Conservation (phyloP, 2,888 invertebrate species). For the Watsonalla cultraria region DNA sequence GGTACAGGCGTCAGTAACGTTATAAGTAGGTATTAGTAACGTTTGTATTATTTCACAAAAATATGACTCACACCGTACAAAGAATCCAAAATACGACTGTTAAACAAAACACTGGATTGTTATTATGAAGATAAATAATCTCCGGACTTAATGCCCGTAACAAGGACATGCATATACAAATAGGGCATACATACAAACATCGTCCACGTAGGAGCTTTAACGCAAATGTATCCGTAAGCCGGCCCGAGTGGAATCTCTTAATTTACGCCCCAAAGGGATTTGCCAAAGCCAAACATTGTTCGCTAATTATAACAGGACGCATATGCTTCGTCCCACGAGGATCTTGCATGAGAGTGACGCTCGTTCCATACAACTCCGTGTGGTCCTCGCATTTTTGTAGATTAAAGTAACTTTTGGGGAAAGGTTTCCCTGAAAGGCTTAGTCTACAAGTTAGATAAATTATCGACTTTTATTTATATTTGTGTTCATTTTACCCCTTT, state of each 20-base stretch:
- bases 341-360: slow-evolving; percentile 52
- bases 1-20: too few relatives aligned
- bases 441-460: too few relatives aligned
- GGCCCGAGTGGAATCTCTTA: slow-evolving; percentile 70
- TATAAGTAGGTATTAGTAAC: too few relatives aligned
- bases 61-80: background rate
- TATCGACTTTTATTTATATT: background rate
- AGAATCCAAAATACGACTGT: background rate
- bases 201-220: slow-evolving; percentile 45
- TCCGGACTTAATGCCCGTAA: slow-evolving; percentile 33
- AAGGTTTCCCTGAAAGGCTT: too few relatives aligned
- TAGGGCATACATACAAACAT: slow-evolving; percentile 42
- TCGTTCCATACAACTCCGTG: slow-evolving; percentile 8
- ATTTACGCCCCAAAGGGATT: slow-evolving; percentile 78
- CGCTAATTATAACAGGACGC: slow-evolving; percentile 77
- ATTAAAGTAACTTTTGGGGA: background rate
- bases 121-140: slow-evolving; percentile 33
- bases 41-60: too few relatives aligned
- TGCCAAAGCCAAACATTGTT: slow-evolving; percentile 77
- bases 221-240: slow-evolving; percentile 68
- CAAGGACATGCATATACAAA: slow-evolving; percentile 40
- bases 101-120: slow-evolving; percentile 17
- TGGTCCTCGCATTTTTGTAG: background rate
- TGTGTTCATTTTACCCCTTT: too few relatives aligned
- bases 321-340: slow-evolving; percentile 73